Evolutionary conservation across 2,888 invertebrate species (phyloP).

Genomic region (Tyria jacobaeae): DNA sequence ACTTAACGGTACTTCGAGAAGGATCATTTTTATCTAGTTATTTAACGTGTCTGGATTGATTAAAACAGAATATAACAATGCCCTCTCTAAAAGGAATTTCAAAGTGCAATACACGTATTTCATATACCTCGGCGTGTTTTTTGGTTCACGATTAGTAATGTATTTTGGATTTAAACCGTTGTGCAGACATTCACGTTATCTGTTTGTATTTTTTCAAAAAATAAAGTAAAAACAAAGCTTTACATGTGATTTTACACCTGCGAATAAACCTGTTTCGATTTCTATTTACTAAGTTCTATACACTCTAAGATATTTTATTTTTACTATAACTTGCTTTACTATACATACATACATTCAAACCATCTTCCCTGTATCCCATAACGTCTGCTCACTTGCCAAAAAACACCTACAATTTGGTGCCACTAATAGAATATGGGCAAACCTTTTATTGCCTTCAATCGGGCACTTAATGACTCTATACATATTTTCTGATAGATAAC

Average conservation of each 20-base stretch:
- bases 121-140: background rate
- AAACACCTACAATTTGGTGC: too few relatives aligned
- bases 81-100: background rate
- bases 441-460: too few relatives aligned
- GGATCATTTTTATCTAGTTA: background rate
- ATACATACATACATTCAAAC: too few relatives aligned
- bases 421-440: too few relatives aligned
- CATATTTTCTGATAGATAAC: too few relatives aligned
- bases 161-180: background rate
- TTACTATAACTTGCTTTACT: too few relatives aligned
- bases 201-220: background rate
- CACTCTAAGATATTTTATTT: too few relatives aligned
- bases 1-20: background rate
- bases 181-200: background rate
- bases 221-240: background rate
- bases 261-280: background rate
- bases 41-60: background rate
- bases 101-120: background rate
- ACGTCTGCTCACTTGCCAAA: too few relatives aligned
- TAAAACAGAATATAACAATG: slow-evolving; percentile 11
- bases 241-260: background rate
- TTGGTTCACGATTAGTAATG: background rate
- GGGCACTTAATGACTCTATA: too few relatives aligned
- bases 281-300: too few relatives aligned
- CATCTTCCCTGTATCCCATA: too few relatives aligned